A percentile compares a stretch with the other conserved stretches of the same genome.
Conservation (phyloP, 35 echinoderm and acorn worm genomes). For the Strongylocentrotus purpuratus region DNA sequence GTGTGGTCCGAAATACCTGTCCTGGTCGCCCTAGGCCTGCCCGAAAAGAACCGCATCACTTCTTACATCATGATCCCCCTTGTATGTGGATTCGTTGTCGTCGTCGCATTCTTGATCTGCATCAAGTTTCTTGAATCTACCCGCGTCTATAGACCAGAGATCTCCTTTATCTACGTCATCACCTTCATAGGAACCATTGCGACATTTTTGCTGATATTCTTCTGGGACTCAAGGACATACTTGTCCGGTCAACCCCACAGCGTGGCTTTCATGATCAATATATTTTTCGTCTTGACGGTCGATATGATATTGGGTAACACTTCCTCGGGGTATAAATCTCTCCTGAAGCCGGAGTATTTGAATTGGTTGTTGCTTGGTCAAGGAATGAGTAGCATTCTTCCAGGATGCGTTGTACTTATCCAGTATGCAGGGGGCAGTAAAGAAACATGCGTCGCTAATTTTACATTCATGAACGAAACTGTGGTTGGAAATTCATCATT, state of each 20-base stretch:
- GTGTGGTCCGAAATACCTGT: conserved; percentile 21
- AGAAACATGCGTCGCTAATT: not conserved
- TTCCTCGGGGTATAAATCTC: conserved; percentile 28
- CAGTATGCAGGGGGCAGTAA: not conserved
- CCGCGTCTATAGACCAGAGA: conserved; percentile 24
- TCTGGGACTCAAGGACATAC: not conserved
- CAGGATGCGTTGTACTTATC: conserved; percentile 23
- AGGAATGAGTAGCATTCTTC: conserved; percentile 25
- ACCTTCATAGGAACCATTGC: not conserved
- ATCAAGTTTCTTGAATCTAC: not conserved
- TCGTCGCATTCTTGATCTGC: not conserved
- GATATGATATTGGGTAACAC: not conserved
- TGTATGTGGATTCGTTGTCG: not conserved
- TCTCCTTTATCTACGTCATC: not conserved
- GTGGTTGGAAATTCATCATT: not conserved
- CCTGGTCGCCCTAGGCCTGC: not conserved
- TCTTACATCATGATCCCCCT: not conserved
- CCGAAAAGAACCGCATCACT: conserved; percentile 26
- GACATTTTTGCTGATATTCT: conserved; percentile 32
- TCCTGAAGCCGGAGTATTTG: not conserved
- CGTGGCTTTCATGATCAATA: not conserved
- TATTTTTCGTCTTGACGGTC: not conserved
- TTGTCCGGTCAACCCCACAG: not conserved
- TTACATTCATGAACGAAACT: conserved; percentile 46
- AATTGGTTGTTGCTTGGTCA: conserved; percentile 35